Conservation (phyloP, 23 tunicate genomes). For the Trididemnum miniatum region DNA sequence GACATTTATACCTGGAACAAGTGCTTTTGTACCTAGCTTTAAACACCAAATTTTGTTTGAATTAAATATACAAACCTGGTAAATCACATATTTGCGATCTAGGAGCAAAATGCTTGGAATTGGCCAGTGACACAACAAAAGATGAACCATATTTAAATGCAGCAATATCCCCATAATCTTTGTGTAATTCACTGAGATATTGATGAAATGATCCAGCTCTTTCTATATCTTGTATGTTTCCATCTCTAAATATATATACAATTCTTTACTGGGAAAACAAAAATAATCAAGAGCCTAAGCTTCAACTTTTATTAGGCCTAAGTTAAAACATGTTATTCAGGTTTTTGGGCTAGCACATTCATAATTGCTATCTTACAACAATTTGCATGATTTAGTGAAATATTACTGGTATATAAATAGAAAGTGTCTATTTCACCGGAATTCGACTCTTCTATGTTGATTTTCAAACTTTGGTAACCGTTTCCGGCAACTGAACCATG, state of each 20-base stretch:
- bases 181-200: constrained; percentile 66
- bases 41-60: no score
- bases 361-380: no score
- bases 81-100: constrained; percentile 72
- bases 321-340: no score
- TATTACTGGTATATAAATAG: no score
- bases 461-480: no score
- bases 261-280: background rate
- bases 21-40: no score
- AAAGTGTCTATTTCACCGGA: no score
- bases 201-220: constrained; percentile 71
- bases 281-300: background rate
- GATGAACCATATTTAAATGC: constrained; percentile 58
- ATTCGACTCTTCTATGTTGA: no score
- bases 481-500: no score
- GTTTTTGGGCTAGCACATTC: no score
- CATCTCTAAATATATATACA: constrained; percentile 47
- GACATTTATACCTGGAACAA: no score
- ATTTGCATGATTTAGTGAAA: no score
- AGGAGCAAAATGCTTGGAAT: constrained; percentile 66
- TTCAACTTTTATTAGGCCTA: background rate
- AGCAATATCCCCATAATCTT: constrained; percentile 55
- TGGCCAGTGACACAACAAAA: constrained; percentile 54
- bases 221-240: constrained; percentile 69
- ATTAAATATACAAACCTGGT: constrained; percentile 52